These are phyloP conservation scores for Bradypodion ventrale DNA, from an alignment of 2,797 vertebrate genomes.

Conservation along the genomic window DNA sequence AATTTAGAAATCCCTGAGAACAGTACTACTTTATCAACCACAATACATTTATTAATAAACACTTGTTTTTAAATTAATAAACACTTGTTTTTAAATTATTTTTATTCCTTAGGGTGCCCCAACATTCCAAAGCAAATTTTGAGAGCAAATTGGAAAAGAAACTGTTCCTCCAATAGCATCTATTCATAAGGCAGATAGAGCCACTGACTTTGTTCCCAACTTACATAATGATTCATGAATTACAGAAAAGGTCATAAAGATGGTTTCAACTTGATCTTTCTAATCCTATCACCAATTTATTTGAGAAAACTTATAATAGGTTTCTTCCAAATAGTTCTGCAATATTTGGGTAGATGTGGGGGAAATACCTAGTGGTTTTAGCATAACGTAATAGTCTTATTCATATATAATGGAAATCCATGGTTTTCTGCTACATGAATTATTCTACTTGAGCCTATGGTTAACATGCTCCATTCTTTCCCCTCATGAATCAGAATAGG, in stretches of 20 bases:
- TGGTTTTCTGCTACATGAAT: neutral
- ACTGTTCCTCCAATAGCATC: too few species aligned
- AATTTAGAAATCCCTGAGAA: neutral
- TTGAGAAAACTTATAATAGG: neutral
- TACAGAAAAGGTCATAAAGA: neutral
- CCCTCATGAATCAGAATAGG: neutral
- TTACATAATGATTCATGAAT: neutral
- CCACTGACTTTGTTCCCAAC: neutral
- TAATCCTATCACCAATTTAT: neutral
- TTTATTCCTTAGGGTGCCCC: neutral
- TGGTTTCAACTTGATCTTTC: neutral
- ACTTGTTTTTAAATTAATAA: neutral
- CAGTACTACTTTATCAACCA: neutral
- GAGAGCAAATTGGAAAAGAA: too few species aligned
- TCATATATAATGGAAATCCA: neutral
- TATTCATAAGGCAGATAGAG: too few species aligned
- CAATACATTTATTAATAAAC: neutral
- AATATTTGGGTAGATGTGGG: neutral
- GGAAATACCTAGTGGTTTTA: neutral
- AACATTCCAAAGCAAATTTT: neutral
- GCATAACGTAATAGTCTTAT: neutral
- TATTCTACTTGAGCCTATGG: neutral
- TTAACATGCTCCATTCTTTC: neutral
- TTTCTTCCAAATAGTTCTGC: neutral
- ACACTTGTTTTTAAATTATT: neutral